phyloP scores from a whole-genome alignment of 2,888 invertebrate species.

The Masnerella sp. region DNA sequence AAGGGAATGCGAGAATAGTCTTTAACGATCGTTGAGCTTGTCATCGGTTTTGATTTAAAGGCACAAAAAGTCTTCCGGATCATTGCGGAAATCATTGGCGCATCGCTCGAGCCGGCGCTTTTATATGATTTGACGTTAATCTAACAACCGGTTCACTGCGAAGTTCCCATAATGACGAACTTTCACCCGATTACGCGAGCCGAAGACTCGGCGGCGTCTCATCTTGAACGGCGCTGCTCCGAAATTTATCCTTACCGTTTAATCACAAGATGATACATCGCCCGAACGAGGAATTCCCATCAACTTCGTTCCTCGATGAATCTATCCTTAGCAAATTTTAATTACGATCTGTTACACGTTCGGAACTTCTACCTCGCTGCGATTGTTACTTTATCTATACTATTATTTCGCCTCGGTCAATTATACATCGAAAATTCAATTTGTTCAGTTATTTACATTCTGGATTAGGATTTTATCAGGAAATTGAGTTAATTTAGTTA shows the following conservation, averaged over 20 bases:
- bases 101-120: conserved; percentile 51
- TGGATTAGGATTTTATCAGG: too few relatives aligned
- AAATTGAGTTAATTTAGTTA: too few relatives aligned
- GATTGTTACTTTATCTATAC: not conserved
- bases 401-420: too few relatives aligned
- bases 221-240: conserved; percentile 39
- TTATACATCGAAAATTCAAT: too few relatives aligned
- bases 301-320: conserved; percentile 25
- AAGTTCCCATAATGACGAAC: conserved; percentile 68
- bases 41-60: conserved; percentile 59
- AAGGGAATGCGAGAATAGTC: conserved; percentile 32
- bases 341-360: conserved; percentile 2
- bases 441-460: too few relatives aligned
- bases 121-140: conserved; percentile 67
- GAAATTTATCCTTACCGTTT: conserved; percentile 50
- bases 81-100: conserved; percentile 60
- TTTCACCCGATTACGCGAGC: conserved; percentile 65
- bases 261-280: conserved; percentile 41
- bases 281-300: conserved; percentile 13
- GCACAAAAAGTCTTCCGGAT: conserved; percentile 59
- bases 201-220: conserved; percentile 39
- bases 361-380: not conserved
- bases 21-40: conserved; percentile 56
- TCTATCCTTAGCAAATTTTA: conserved; percentile 37
- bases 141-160: conserved; percentile 64